A percentile compares a stretch with the other conserved stretches of the same genome.
These are phyloP conservation scores for Tyto alba DNA, from an alignment of 2,113 vertebrate genomes.

Conservation along the genomic window DNA sequence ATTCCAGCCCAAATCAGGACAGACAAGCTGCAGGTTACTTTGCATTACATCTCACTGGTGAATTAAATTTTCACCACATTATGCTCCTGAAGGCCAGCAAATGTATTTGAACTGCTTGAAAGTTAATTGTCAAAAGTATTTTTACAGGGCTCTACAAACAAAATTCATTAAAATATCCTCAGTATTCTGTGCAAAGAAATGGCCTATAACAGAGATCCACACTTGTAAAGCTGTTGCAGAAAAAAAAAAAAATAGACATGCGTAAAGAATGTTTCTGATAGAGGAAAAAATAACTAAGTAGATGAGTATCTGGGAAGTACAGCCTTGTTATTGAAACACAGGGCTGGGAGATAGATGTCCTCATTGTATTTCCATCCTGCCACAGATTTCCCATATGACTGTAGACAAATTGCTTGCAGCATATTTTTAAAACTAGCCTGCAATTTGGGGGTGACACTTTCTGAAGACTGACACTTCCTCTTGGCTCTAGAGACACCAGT, in stretches of 20 bases:
- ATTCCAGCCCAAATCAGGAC: too few species aligned
- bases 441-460: not conserved
- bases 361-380: not conserved
- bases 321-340: conserved; percentile 23
- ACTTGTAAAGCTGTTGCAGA: not conserved
- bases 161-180: not conserved
- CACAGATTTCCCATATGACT: not conserved
- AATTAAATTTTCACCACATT: not conserved
- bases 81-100: not conserved
- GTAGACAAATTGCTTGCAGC: not conserved
- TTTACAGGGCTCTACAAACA: not conserved
- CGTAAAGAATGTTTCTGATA: not conserved
- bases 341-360: not conserved
- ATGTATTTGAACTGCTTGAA: not conserved
- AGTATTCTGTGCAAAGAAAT: not conserved
- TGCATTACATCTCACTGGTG: not conserved
- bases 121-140: not conserved
- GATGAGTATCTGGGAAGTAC: conserved; percentile 7
- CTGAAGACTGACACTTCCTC: not conserved
- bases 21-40: not conserved
- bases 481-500: not conserved
- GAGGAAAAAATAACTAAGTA: conserved; percentile 34
- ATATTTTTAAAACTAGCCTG: not conserved
- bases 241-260: not conserved
- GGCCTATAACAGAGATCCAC: not conserved